phyloP scores from a whole-genome alignment of 2,888 invertebrate species.

The Chrysopilus asiliformis region DNA sequence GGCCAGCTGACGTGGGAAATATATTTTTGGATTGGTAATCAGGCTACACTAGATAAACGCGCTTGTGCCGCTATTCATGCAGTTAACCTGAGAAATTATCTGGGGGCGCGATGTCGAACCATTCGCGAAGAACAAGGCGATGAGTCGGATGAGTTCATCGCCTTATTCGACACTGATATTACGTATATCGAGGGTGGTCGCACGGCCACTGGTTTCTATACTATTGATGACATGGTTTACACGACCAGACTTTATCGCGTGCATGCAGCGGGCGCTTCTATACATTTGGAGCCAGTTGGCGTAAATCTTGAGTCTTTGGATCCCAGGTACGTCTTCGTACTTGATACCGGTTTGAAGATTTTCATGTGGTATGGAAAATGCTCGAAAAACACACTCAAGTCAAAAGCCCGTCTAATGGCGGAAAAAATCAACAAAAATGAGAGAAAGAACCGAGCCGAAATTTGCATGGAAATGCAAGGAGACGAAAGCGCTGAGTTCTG shows the following conservation, averaged over 20 bases:
- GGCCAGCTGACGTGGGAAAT: slow-evolving; percentile 87
- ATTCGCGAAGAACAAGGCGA: slow-evolving; percentile 94
- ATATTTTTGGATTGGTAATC: slow-evolving; percentile 97
- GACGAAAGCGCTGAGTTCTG: slow-evolving; percentile 79
- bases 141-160: slow-evolving; percentile 90
- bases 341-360: slow-evolving; percentile 76
- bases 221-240: slow-evolving; percentile 83
- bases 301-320: slow-evolving; percentile 63
- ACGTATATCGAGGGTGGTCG: slow-evolving; percentile 96
- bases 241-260: slow-evolving; percentile 76
- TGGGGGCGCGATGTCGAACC: slow-evolving; percentile 88
- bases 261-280: slow-evolving; percentile 72
- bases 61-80: slow-evolving; percentile 75
- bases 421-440: slow-evolving; percentile 99
- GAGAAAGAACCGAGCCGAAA: slow-evolving; percentile 86
- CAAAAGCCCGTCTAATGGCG: slow-evolving; percentile 63
- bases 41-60: slow-evolving; percentile 62
- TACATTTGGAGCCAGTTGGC: slow-evolving; percentile 80
- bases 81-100: slow-evolving; percentile 89
- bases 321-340: slow-evolving; percentile 78
- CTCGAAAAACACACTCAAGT: slow-evolving; percentile 78
- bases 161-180: slow-evolving; percentile 78
- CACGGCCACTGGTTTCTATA: slow-evolving; percentile 93
- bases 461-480: slow-evolving; percentile 69
- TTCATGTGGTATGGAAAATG: slow-evolving; percentile 73